Evolutionary conservation across 1,140 invertebrate species (phyloP).

Genomic region (Colletes latitarsis): DNA sequence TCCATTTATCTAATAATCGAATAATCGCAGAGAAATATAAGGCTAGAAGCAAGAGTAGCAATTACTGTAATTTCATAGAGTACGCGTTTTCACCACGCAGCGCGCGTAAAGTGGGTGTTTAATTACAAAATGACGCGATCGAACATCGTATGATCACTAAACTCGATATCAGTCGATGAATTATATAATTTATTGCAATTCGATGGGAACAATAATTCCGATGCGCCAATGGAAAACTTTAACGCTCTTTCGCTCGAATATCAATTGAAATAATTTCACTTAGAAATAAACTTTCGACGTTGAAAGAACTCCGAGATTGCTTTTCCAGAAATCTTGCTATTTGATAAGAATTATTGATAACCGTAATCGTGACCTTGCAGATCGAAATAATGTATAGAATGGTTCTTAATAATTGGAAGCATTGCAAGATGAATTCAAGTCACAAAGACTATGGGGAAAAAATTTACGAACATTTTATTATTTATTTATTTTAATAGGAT

Average conservation of each 20-base stretch:
- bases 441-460: no score
- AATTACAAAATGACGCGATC: slow-evolving; percentile 20
- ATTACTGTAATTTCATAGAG: slow-evolving; percentile 21
- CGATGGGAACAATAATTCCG: not conserved
- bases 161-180: not conserved
- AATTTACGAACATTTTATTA: no score
- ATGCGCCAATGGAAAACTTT: no score
- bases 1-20: slow-evolving; percentile 15
- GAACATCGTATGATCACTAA: not conserved
- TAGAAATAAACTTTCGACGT: slow-evolving; percentile 48
- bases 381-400: no score
- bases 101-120: slow-evolving; percentile 3
- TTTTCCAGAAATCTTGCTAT: not conserved
- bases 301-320: slow-evolving; percentile 43
- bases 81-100: not conserved
- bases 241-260: slow-evolving; percentile 19
- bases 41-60: not conserved
- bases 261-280: not conserved
- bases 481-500: no score
- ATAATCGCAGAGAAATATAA: not conserved
- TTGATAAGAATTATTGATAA: not conserved
- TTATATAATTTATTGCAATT: not conserved
- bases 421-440: no score
- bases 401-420: no score
- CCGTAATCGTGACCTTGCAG: not conserved